These are phyloP conservation scores for Drosophila subquinaria DNA, from an alignment of 2,888 invertebrate genomes.

Conservation along the genomic window DNA sequence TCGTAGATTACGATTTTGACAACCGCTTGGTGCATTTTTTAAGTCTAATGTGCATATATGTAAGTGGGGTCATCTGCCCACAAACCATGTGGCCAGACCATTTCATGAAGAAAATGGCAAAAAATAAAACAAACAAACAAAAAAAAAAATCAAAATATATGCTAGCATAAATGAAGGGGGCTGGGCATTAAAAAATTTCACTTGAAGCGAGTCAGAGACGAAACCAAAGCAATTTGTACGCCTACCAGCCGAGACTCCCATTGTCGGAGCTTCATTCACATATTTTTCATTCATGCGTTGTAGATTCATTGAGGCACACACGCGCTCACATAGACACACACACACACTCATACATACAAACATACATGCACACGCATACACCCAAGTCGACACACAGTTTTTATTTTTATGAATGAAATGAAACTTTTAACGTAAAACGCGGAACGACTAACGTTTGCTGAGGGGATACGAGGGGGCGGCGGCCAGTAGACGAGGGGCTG, in stretches of 20 bases:
- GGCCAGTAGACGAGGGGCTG: not conserved
- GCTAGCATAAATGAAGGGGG: constrained; percentile 14
- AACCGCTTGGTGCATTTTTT: no score
- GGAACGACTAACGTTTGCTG: constrained; percentile 34
- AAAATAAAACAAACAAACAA: not conserved
- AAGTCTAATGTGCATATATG: no score
- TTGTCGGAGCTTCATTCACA: constrained; percentile 56
- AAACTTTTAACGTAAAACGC: constrained; percentile 76
- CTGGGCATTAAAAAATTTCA: constrained; percentile 46
- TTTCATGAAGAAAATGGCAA: constrained; percentile 31
- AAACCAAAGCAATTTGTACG: constrained; percentile 71
- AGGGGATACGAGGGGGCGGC: constrained; percentile 1
- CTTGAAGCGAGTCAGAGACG: constrained; percentile 49
- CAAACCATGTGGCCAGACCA: constrained; percentile 30
- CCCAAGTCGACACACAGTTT: constrained; percentile 38
- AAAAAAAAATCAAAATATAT: constrained; percentile 3
- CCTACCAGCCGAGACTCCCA: constrained; percentile 57
- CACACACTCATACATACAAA: constrained; percentile 5
- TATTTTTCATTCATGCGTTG: constrained; percentile 65
- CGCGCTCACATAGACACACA: constrained; percentile 10
- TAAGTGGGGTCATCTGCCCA: constrained; percentile 29
- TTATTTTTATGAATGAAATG: constrained; percentile 82
- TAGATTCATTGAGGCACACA: constrained; percentile 65
- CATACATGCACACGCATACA: constrained; percentile 26
- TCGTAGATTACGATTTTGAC: no score